Percentiles rank a stretch among this genome's conserved stretches.
Evolutionary conservation across 2,113 vertebrate species (phyloP).

Genomic region (Etia nguti): DNA sequence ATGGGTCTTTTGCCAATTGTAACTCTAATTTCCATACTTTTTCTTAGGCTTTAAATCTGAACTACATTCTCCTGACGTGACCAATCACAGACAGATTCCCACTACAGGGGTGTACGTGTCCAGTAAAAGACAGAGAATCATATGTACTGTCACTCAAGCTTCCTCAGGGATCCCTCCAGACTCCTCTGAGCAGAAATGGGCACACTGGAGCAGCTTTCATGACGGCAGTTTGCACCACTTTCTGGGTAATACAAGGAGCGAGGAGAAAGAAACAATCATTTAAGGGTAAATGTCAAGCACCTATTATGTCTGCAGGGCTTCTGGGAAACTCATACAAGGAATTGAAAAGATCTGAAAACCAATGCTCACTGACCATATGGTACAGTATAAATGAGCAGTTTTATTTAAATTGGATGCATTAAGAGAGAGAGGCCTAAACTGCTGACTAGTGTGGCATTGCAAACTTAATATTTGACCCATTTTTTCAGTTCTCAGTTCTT

Average conservation of each 20-base stretch:
- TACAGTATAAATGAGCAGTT: background rate
- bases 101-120: background rate
- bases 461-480: constrained; percentile 6
- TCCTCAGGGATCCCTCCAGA: background rate
- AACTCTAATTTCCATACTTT: background rate
- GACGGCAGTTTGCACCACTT: background rate
- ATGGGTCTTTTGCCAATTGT: background rate
- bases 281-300: background rate
- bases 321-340: background rate
- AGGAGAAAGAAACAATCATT: background rate
- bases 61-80: background rate
- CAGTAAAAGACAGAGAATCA: background rate
- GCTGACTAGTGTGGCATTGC: background rate
- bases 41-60: background rate
- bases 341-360: background rate
- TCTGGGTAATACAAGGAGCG: background rate
- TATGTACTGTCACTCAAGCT: background rate
- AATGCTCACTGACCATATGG: background rate
- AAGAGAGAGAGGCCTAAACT: background rate
- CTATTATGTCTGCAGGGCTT: background rate
- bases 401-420: background rate
- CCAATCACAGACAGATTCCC: background rate
- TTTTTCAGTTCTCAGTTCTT: background rate
- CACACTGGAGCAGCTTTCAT: background rate
- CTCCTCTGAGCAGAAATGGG: background rate